These are phyloP conservation scores for Magallana angulata DNA, from an alignment of 1,140 invertebrate genomes.

Conservation along the genomic window DNA sequence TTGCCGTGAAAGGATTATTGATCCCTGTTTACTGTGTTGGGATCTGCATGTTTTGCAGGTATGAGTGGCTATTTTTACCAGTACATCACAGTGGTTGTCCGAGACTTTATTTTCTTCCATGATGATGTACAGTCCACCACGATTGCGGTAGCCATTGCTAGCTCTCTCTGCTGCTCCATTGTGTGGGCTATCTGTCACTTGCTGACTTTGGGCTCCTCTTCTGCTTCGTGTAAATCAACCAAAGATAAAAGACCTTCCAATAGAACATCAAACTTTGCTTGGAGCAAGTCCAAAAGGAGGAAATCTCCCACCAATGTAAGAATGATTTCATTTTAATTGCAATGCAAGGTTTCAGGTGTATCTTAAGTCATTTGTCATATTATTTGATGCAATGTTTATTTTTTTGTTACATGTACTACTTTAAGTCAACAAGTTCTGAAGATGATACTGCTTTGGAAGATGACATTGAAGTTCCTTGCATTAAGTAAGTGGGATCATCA, in stretches of 20 bases:
- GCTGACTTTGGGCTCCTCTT: conserved; percentile 46
- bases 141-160: conserved; percentile 68
- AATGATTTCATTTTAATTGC: background rate
- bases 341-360: too few relatives aligned
- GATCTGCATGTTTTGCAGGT: conserved; percentile 8
- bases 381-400: background rate
- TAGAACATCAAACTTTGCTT: background rate
- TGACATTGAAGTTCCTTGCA: conserved; percentile 62
- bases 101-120: conserved; percentile 70
- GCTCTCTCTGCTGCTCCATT: conserved; percentile 70
- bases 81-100: conserved; percentile 71
- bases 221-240: background rate
- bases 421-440: conserved; percentile 21
- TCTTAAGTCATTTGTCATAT: background rate
- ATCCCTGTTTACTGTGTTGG: background rate
- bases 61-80: conserved; percentile 66
- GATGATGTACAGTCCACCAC: conserved; percentile 71
- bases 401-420: background rate
- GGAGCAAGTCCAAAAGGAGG: background rate
- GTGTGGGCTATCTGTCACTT: conserved; percentile 65
- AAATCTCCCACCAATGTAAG: conserved; percentile 11
- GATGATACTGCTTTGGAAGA: conserved; percentile 20
- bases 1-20: background rate
- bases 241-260: background rate
- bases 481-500: conserved; percentile 50